Base-by-base conservation (phyloP, 2,888 invertebrate genomes). In the Drosophila buzzatii region DNA sequence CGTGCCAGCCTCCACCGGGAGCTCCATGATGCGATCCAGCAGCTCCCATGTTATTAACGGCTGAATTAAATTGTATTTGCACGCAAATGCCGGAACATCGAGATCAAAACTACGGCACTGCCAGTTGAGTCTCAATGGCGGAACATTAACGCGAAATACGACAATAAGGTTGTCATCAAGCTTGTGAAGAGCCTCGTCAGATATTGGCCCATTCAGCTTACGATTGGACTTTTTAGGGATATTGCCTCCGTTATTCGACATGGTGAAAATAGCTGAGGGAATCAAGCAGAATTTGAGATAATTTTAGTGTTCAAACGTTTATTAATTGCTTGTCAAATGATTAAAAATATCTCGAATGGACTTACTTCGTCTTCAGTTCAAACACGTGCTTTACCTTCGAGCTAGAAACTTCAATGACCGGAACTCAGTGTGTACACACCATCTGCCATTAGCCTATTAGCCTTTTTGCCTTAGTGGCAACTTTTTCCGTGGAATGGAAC, bases 11-110 rank as follows among this genome's bases (percentile, higher is more conserved):
- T 44, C 12, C 23, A 14, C 3, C 1, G 77, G 67, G 31, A 57
- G 2, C 18, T 8, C 35, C 77, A 76, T 35, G 1, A 55, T 64
- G 14, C n/a, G 27, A 8, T 76, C 61, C 18, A 77, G 68, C 42
- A 64, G 42, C 10, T 68, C 2, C 68, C 63, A 76, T n/a, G 51
- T 51, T 4, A 77, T 42, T 1, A 76, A 10, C 2, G 68, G 58
- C 3, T 53, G 12, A 27, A 77, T 31, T 18, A 64, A 64, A 23
- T 72, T 57, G 0, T 33, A 0, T 37, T 77, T 72, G 41, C 23
- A 45, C 3, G 64, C 41, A 12, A 27, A 0, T 0, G 57, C 73
- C 14, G 49, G 31, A 0, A 73, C 14, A 1, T 42, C 41, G 0
- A 77, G 37, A 37, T 68, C 64, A 12, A 77, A 49, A 3, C 7